Conservation (phyloP, 2,797 vertebrate genomes). For the Acomys russatus region DNA sequence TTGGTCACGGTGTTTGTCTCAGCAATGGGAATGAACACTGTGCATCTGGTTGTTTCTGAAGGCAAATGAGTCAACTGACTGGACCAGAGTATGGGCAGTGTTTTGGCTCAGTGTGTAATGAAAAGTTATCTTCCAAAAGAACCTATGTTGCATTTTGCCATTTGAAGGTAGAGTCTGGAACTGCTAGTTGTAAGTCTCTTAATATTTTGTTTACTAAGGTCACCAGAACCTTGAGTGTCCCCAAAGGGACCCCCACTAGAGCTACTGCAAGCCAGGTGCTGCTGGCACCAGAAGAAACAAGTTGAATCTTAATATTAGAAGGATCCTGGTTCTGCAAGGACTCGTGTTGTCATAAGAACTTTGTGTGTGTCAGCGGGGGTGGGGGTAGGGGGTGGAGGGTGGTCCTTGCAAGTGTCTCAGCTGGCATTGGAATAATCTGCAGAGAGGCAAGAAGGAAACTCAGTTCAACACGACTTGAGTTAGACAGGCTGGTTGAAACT, state of each 20-base stretch:
- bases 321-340: background rate
- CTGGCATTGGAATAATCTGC: background rate
- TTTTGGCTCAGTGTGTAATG: background rate
- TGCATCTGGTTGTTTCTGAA: background rate
- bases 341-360: background rate
- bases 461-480: background rate
- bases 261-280: background rate
- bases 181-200: background rate
- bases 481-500: background rate
- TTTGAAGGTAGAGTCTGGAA: background rate
- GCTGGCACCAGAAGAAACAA: background rate
- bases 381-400: too few relatives aligned
- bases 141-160: background rate
- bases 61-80: background rate
- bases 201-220: background rate
- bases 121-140: background rate
- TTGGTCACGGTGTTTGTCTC: background rate
- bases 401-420: background rate
- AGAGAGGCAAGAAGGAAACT: background rate
- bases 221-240: background rate
- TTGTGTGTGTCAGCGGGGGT: too few relatives aligned
- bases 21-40: too few relatives aligned
- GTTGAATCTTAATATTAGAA: background rate
- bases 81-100: background rate
- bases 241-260: background rate